phyloP scores from a whole-genome alignment of 2,797 vertebrate species.

The Urosaurus nigricauda region DNA sequence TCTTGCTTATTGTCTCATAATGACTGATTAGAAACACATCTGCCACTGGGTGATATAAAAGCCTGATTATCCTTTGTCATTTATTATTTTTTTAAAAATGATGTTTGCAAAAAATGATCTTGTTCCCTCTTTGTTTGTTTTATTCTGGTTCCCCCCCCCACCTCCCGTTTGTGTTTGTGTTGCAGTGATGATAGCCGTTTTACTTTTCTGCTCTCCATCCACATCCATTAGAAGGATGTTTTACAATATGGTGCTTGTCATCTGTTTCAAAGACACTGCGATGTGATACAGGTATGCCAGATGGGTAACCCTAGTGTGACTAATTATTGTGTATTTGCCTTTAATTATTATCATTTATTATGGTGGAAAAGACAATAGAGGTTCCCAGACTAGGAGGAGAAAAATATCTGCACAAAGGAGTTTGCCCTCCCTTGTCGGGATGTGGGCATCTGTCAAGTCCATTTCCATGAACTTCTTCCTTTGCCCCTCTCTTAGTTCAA shows the following conservation, averaged over 20 bases:
- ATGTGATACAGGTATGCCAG: conserved; percentile 88
- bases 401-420: conserved; percentile 77
- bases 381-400: conserved; percentile 80
- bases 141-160: not conserved
- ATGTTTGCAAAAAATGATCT: conserved; percentile 15
- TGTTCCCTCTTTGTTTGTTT: conserved; percentile 36
- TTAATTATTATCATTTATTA: conserved; percentile 95
- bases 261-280: conserved; percentile 84
- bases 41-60: conserved; percentile 50
- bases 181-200: conserved; percentile 68
- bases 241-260: conserved; percentile 85
- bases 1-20: conserved; percentile 39
- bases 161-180: too few species aligned
- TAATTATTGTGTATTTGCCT: conserved; percentile 92
- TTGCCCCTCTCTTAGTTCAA: not conserved
- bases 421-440: conserved; percentile 28
- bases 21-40: conserved; percentile 47
- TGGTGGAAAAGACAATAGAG: conserved; percentile 87
- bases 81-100: conserved; percentile 15
- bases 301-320: conserved; percentile 92
- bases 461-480: not conserved
- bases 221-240: conserved; percentile 81
- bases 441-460: not conserved
- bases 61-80: conserved; percentile 49
- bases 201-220: conserved; percentile 72